A percentile compares a stretch with the other conserved stretches of the same genome.
phyloP scores from a whole-genome alignment of 2,797 vertebrate species.

The Notolepis coatsorum region DNA sequence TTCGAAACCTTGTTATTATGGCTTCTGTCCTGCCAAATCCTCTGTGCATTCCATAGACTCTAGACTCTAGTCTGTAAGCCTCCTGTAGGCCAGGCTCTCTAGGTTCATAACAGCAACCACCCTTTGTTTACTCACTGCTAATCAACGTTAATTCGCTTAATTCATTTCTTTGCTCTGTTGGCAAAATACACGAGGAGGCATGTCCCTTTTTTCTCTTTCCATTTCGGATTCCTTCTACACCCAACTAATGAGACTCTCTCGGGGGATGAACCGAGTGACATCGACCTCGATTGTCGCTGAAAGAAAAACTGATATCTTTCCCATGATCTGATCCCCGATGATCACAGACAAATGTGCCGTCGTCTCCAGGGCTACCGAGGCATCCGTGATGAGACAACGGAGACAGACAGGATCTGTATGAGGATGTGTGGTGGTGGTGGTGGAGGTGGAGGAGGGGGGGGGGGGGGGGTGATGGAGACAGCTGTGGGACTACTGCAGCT shows the following conservation, averaged over 20 bases:
- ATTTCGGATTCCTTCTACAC: not conserved
- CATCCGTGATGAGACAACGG: not conserved
- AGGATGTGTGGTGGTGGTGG: slow-evolving; percentile 12
- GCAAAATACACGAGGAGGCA: not conserved
- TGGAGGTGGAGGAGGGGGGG: not conserved
- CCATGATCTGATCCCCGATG: not conserved
- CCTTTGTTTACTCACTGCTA: slow-evolving; percentile 24
- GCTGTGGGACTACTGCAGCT: slow-evolving; percentile 70
- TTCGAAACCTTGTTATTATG: slow-evolving; percentile 83
- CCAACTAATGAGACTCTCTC: not conserved
- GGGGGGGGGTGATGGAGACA: slow-evolving; percentile 52
- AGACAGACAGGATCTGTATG: not conserved
- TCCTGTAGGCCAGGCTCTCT: slow-evolving; percentile 47
- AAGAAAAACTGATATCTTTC: not conserved
- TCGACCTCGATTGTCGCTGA: not conserved
- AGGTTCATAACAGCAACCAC: slow-evolving; percentile 40
- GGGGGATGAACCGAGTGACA: not conserved
- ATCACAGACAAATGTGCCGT: no score
- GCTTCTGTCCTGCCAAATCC: slow-evolving; percentile 77
- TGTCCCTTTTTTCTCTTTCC: not conserved
- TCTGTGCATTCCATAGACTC: slow-evolving; percentile 75
- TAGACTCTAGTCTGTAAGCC: slow-evolving; percentile 67
- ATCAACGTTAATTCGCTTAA: slow-evolving; percentile 28
- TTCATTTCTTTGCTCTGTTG: slow-evolving; percentile 2
- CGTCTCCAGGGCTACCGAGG: no score